Evolutionary conservation across 1,140 invertebrate species (phyloP).

Genomic region (Anastrepha ludens): DNA sequence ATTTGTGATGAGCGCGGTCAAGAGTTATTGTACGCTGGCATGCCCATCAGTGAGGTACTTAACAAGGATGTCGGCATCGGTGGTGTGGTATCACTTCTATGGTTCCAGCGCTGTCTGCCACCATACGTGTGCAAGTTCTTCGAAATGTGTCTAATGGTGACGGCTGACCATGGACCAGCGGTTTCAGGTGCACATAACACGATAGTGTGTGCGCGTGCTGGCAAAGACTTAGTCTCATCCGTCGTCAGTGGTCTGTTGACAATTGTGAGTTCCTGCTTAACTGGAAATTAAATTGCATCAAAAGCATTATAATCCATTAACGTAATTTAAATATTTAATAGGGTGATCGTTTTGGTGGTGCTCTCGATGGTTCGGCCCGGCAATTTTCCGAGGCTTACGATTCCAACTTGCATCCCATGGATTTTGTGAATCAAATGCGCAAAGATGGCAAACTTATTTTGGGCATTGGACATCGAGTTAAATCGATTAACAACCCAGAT

Average conservation of each 20-base stretch:
- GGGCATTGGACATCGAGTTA: conserved; percentile 98
- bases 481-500: conserved; percentile 99
- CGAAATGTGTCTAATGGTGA: conserved; percentile 99
- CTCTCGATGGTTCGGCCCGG: conserved; percentile 95
- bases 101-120: conserved; percentile 98
- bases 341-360: conserved; percentile 99
- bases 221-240: conserved; percentile 98
- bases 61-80: conserved; percentile 96
- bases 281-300: not conserved
- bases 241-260: conserved; percentile 97
- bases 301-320: no score
- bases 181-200: conserved; percentile 99
- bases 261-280: conserved; percentile 85
- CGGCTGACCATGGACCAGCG: conserved; percentile 99
- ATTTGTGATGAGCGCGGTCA: conserved; percentile 99
- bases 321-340: conserved; percentile 67
- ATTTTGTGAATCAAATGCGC: conserved; percentile 98
- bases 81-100: conserved; percentile 96
- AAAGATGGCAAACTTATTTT: conserved; percentile 98
- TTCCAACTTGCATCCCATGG: conserved; percentile 94
- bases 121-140: conserved; percentile 97
- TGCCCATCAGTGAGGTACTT: conserved; percentile 96
- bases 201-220: conserved; percentile 98
- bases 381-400: conserved; percentile 98
- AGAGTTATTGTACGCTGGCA: conserved; percentile 97